Percentiles rank a stretch among this genome's conserved stretches.
phyloP scores from a whole-genome alignment of 1,140 invertebrate species.

The Lucilia sericata region DNA sequence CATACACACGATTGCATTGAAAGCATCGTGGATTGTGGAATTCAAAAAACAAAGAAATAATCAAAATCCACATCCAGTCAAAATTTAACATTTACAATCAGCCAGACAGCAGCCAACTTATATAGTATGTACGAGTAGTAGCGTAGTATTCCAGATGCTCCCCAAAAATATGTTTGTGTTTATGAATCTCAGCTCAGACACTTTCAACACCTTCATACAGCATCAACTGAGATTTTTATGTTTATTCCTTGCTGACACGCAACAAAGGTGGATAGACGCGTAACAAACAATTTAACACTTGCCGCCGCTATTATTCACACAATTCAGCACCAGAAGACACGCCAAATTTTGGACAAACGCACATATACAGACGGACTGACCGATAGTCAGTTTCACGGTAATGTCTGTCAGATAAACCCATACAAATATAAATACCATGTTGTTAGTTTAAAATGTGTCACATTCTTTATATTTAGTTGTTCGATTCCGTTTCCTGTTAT shows the following conservation, averaged over 20 bases:
- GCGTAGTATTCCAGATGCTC: neutral
- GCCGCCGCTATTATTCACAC: neutral
- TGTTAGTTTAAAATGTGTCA: neutral
- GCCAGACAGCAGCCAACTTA: neutral
- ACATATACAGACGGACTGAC: too few relatives aligned
- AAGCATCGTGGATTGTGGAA: constrained; percentile 20
- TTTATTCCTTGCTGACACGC: constrained; percentile 35
- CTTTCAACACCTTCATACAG: constrained; percentile 36
- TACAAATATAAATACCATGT: neutral
- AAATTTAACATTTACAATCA: neutral
- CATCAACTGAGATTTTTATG: constrained; percentile 38
- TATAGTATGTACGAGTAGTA: too few relatives aligned
- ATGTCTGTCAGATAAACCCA: too few relatives aligned
- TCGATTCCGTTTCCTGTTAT: neutral
- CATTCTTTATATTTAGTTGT: neutral
- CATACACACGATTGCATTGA: neutral
- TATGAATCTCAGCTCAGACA: constrained; percentile 36
- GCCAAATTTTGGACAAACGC: neutral
- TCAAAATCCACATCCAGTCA: constrained; percentile 6
- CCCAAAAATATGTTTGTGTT: neutral
- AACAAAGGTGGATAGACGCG: constrained; percentile 32
- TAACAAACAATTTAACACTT: neutral
- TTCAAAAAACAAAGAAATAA: neutral
- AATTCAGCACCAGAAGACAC: neutral
- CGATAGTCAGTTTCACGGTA: too few relatives aligned